phyloP scores from a whole-genome alignment of 2,797 vertebrate genomes.

The Semotilus atromaculatus region DNA sequence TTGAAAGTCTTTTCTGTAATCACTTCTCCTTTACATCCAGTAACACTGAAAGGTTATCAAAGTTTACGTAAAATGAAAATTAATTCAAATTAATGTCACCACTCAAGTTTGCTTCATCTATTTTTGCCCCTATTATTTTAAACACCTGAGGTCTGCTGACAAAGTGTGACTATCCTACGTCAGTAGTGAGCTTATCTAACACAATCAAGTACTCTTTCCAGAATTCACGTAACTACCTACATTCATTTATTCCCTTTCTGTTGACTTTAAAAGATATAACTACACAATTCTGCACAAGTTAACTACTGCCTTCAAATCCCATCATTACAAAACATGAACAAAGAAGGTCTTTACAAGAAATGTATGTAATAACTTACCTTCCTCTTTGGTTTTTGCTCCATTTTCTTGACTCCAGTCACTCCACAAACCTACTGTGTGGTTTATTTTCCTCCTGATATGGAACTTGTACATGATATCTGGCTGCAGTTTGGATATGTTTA shows the following conservation, averaged over 20 bases:
- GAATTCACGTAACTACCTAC: background rate
- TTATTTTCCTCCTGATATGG: conserved; percentile 81
- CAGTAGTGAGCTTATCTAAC: conserved; percentile 46
- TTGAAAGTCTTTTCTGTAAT: background rate
- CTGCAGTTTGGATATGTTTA: conserved; percentile 73
- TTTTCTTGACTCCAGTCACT: conserved; percentile 80
- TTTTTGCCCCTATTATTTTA: background rate
- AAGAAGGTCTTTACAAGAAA: background rate
- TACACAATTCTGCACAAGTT: background rate
- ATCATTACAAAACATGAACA: background rate
- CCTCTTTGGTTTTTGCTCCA: conserved; percentile 77
- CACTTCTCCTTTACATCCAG: background rate
- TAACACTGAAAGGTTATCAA: background rate
- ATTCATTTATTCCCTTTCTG: background rate
- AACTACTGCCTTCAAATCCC: background rate
- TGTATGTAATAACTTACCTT: conserved; percentile 73
- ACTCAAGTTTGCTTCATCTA: background rate
- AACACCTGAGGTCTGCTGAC: background rate
- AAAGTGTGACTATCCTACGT: background rate
- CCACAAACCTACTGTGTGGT: conserved; percentile 78
- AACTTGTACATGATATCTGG: conserved; percentile 84
- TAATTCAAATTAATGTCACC: background rate
- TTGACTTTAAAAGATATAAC: background rate
- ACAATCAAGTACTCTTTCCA: conserved; percentile 51
- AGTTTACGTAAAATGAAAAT: background rate